A percentile compares a stretch with the other conserved stretches of the same genome.
phyloP scores from a whole-genome alignment of 2,888 invertebrate genomes.

The Nomada fucata region DNA sequence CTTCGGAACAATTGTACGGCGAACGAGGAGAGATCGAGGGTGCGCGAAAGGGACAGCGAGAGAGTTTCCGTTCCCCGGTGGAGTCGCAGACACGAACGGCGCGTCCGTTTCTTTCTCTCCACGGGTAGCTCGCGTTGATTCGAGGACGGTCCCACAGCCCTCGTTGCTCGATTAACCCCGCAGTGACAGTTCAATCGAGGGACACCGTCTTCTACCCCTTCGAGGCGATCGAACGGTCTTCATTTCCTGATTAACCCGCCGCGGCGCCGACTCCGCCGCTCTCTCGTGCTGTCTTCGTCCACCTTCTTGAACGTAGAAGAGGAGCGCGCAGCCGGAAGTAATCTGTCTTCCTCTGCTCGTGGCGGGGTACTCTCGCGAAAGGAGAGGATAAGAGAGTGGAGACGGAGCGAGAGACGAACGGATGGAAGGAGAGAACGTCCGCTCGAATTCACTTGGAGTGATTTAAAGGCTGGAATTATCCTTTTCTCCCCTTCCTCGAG shows the following conservation, averaged over 20 bases:
- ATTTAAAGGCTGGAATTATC: conserved; percentile 71
- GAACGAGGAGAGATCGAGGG: not conserved
- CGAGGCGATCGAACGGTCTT: conserved; percentile 69
- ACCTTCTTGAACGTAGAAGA: conserved; percentile 20
- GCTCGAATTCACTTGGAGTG: conserved; percentile 72
- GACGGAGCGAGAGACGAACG: not conserved
- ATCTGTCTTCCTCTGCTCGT: conserved; percentile 70
- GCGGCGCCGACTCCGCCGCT: conserved; percentile 2
- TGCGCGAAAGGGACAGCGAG: too few species aligned
- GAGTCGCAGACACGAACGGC: not conserved
- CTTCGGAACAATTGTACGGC: not conserved
- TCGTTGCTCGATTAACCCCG: conserved; percentile 61
- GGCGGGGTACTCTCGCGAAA: conserved; percentile 59
- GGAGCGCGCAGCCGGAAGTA: conserved; percentile 69
- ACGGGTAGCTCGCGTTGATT: not conserved
- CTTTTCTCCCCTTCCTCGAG: conserved; percentile 43
- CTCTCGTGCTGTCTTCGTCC: not conserved
- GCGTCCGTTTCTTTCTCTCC: conserved; percentile 9
- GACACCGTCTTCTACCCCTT: conserved; percentile 58
- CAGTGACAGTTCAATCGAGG: conserved; percentile 54
- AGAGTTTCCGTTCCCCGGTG: not conserved
- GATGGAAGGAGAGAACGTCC: conserved; percentile 49
- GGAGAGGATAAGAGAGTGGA: conserved; percentile 21
- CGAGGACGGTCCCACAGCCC: conserved; percentile 47
- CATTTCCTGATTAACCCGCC: conserved; percentile 72